phyloP scores from a whole-genome alignment of 2,113 vertebrate genomes.

The Albula glossodonta region DNA sequence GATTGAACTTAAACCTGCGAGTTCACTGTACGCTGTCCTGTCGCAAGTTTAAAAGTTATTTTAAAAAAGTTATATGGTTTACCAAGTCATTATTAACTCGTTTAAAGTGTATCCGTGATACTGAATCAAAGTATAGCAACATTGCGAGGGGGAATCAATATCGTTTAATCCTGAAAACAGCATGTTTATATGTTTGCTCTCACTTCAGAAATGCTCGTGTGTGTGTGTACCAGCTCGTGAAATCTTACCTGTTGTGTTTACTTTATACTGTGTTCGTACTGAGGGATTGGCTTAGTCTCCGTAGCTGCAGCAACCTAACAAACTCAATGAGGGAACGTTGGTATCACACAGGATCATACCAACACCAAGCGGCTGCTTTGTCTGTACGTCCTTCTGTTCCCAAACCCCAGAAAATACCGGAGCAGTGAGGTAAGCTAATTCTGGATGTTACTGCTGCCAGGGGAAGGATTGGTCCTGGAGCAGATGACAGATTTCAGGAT shows the following conservation, averaged over 20 bases:
- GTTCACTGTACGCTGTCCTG: not conserved
- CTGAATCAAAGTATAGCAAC: not conserved
- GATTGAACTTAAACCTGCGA: slow-evolving; percentile 40
- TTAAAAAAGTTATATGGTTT: not conserved
- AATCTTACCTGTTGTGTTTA: slow-evolving; percentile 29
- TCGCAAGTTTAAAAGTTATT: not conserved
- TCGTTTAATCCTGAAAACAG: not conserved
- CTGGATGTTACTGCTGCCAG: not conserved
- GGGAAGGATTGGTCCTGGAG: too few species aligned
- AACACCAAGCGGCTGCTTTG: not conserved
- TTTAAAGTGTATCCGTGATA: not conserved
- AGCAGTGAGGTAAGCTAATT: not conserved
- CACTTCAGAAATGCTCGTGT: not conserved
- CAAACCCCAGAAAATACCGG: not conserved
- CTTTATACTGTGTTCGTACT: slow-evolving; percentile 4
- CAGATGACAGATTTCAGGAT: too few species aligned
- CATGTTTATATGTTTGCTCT: not conserved
- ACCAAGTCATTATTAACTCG: not conserved
- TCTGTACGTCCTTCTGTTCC: not conserved
- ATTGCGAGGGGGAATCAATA: not conserved
- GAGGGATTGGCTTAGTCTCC: not conserved
- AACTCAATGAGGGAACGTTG: not conserved
- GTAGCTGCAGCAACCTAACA: slow-evolving; percentile 41
- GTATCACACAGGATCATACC: not conserved
- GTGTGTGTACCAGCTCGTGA: not conserved